phyloP scores from a whole-genome alignment of 2,113 vertebrate species.

The Mus spicilegus region DNA sequence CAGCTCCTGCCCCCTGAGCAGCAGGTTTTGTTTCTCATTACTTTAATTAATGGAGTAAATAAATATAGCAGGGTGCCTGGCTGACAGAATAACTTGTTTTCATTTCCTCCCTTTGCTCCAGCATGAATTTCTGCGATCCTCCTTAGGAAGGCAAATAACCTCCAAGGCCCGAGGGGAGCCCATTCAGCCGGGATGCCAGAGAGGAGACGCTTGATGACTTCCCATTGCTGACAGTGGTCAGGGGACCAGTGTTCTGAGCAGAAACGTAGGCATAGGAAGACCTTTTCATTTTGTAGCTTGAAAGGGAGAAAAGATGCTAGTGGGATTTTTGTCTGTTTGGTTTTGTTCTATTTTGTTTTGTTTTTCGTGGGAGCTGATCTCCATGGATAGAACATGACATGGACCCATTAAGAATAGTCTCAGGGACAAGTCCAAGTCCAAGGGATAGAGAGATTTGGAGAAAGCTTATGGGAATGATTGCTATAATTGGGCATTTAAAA shows the following conservation, averaged over 20 bases:
- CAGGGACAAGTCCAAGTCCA: not conserved
- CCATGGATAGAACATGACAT: not conserved
- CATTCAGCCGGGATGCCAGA: not conserved
- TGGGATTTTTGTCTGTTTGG: not conserved
- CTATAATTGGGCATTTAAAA: not conserved
- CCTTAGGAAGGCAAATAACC: not conserved
- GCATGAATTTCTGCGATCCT: not conserved
- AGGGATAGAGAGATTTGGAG: not conserved
- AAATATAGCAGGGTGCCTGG: conserved; percentile 49
- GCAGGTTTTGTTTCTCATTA: conserved; percentile 57
- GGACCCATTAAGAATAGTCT: not conserved
- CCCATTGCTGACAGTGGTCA: not conserved
- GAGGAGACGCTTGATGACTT: not conserved
- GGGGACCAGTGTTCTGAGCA: no score
- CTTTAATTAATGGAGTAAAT: conserved; percentile 63
- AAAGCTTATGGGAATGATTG: not conserved
- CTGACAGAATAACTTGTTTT: conserved; percentile 36
- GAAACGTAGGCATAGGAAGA: not conserved
- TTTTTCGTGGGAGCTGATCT: not conserved
- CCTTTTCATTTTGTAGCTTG: not conserved
- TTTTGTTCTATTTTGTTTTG: not conserved
- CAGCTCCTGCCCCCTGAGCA: not conserved
- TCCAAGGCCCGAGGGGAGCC: not conserved
- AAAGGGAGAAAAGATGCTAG: no score
- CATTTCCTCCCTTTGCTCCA: not conserved